Conservation (phyloP, 2,797 vertebrate species). For the Halcyon leucocephala region DNA sequence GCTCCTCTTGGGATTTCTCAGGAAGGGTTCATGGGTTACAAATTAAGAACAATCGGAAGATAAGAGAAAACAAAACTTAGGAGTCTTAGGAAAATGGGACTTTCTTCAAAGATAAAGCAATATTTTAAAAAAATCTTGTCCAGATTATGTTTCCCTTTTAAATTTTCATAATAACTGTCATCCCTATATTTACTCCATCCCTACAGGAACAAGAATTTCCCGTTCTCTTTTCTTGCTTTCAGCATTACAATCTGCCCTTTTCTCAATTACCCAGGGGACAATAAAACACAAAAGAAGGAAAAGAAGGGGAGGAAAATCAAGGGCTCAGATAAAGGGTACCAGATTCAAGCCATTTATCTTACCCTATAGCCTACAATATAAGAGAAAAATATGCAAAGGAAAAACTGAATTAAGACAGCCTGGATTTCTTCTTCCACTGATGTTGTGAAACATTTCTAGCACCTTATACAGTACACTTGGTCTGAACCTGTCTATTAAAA, state of each 20-base stretch:
- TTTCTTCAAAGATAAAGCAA: neutral
- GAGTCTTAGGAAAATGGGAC: neutral
- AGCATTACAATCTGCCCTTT: neutral
- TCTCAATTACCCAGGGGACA: neutral
- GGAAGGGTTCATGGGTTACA: neutral
- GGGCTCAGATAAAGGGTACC: neutral
- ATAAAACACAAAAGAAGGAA: neutral
- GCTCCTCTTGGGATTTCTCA: neutral
- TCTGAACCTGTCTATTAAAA: neutral
- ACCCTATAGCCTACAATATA: neutral
- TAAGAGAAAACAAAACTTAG: neutral
- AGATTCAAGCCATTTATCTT: neutral
- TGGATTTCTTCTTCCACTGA: neutral
- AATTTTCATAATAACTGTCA: neutral
- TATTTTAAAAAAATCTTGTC: neutral
- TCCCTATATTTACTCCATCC: neutral
- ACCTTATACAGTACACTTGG: neutral
- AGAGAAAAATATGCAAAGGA: neutral
- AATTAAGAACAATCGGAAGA: neutral
- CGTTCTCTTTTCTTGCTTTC: neutral
- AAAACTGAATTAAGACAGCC: neutral
- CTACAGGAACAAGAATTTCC: neutral
- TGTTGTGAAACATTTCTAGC: neutral
- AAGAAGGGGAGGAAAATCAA: neutral
- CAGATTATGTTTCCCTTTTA: neutral